Evolutionary conservation across 2,888 invertebrate species (phyloP).

Genomic region (Nematopogon swammerdamellus): DNA sequence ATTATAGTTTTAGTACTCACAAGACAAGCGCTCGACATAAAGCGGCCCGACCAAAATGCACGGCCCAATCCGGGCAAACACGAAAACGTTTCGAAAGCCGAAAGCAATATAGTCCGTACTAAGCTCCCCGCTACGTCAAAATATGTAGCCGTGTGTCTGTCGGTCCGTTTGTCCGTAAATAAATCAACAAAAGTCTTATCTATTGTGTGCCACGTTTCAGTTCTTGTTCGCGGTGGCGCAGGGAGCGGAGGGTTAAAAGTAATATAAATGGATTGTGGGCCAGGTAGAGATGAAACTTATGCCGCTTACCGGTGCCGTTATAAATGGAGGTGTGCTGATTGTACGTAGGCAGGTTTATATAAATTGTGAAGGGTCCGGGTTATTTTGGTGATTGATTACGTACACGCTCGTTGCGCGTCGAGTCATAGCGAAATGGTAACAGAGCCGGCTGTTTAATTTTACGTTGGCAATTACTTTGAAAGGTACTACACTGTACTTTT

Average conservation of each 20-base stretch:
- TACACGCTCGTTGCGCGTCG: no score
- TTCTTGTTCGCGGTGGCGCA: neutral
- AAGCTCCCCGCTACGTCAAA: neutral
- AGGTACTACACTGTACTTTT: no score
- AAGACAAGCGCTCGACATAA: no score
- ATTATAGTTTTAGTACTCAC: no score
- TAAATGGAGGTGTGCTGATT: neutral
- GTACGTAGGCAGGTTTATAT: neutral
- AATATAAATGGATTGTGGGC: neutral
- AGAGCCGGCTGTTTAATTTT: no score
- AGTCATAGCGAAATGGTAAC: no score
- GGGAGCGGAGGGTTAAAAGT: neutral
- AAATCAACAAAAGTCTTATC: neutral
- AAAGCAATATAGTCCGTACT: neutral
- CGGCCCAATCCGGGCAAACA: no score
- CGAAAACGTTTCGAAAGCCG: neutral
- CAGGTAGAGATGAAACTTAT: neutral
- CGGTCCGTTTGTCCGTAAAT: neutral
- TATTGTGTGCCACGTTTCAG: neutral
- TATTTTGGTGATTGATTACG: no score
- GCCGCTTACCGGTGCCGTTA: neutral
- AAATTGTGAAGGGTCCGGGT: no score
- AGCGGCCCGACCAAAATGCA: no score
- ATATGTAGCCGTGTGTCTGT: neutral
- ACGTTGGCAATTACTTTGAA: no score